Base-by-base conservation (phyloP, 2,888 invertebrate genomes). In the Scaptodrosophila latifasciaeformis region DNA sequence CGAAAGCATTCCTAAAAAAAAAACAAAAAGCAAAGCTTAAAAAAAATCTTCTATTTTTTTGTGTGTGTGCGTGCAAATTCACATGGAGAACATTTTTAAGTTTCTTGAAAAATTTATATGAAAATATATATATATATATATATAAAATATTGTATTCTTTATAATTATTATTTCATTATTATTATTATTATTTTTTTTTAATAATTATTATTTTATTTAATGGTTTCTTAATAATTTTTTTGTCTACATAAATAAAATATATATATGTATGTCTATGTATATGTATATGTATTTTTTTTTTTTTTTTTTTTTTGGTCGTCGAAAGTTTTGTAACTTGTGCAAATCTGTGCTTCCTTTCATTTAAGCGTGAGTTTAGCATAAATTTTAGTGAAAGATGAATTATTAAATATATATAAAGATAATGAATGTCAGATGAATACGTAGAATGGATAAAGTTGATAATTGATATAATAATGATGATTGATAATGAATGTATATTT, bases 331-430 rank as follows among this genome's bases (percentile, higher is more conserved):
- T 54, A 67, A 67, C 53, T 60, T 68, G 62, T 81, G 77, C 78
- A 75, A 83, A 83, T 76, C 72, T 80, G 82, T 82, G 82, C 82
- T 83, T 83, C 82, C 82, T 70, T 79, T 82, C 82, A 74, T 76
- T 83, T 83, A 79, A 81, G 82, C 65, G 67, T 74, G 79, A 79
- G 79, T 77, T 79, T 81, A 81, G 80, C 77, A 70, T 81, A 81
- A 79, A 82, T 82, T 81, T 81, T 78, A 78, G 81, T 74, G 62
- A 78, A 82, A 70, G 65, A 60, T 50, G 50, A 58, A 62, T 53
- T 58, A 62, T 53, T 24, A 52, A 52, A 50, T 64, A 54, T 56
- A 55, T 52, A 54, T 46, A 49, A 55, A 42, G 53, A 66, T 46
- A 42, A 68, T 58, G 49, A 54, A n/a, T n/a, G n/a, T n/a, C n/a